phyloP scores from a whole-genome alignment of 2,888 invertebrate genomes.

The Drosophila mettleri region DNA sequence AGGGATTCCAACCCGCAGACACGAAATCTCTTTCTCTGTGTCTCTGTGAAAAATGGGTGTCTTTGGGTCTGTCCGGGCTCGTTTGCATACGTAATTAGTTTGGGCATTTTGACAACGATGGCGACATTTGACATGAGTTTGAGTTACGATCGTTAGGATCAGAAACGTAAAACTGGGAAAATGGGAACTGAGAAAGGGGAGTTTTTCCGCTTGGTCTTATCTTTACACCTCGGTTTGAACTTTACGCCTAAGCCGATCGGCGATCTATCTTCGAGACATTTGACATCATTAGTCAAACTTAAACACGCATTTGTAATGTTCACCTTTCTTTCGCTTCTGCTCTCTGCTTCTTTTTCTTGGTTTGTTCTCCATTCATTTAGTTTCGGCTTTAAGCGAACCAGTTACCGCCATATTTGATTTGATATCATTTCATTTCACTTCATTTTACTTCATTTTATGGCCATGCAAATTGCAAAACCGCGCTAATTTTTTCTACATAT shows the following conservation, averaged over 20 bases:
- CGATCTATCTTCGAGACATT: constrained; percentile 39
- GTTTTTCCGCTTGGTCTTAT: constrained; percentile 15
- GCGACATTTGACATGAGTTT: constrained; percentile 78
- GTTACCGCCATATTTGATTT: constrained; percentile 66
- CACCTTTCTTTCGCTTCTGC: not conserved
- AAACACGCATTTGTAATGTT: constrained; percentile 70
- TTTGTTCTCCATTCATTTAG: too few relatives aligned
- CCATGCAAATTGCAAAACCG: constrained; percentile 78
- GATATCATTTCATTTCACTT: constrained; percentile 47
- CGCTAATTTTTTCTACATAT: constrained; percentile 66
- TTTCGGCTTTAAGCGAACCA: constrained; percentile 59
- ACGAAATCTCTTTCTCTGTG: too few relatives aligned
- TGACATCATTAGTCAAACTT: constrained; percentile 80
- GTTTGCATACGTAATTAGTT: constrained; percentile 80
- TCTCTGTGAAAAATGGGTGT: constrained; percentile 25
- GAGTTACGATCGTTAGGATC: constrained; percentile 66
- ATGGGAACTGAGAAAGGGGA: constrained; percentile 13
- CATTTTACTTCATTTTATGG: constrained; percentile 46
- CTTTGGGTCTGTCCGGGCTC: constrained; percentile 39
- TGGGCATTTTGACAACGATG: constrained; percentile 73
- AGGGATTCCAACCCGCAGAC: too few relatives aligned
- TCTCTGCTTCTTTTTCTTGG: not conserved
- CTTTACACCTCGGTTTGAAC: constrained; percentile 73
- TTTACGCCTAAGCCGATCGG: constrained; percentile 75
- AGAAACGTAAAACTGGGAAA: constrained; percentile 1